Evolutionary conservation across 2,888 invertebrate genomes (phyloP), one percentile per base, ranked within the genome.

Genomic region (Drosophila nigricruria): DNA sequence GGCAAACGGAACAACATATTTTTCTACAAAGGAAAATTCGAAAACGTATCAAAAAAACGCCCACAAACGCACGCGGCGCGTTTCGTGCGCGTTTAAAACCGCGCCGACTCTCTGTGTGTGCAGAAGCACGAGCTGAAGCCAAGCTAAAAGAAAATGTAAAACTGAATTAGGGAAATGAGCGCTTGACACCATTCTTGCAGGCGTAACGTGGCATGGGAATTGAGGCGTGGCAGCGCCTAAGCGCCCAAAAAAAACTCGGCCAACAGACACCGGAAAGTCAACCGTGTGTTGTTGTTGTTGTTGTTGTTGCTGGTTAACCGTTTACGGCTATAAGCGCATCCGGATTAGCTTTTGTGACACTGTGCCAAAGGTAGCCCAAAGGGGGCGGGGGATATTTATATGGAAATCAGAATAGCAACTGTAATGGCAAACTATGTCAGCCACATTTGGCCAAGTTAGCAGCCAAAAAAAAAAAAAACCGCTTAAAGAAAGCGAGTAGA

Each of bases 131-230:
- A 32, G 49, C 27, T 53, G 53, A 38, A n/a, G 16, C 52, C 60
- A 36, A 49, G 38, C 47, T 45, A 53, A 30, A 58, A 61, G 63
- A 72, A 53, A 76, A 83, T 79, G 67, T 61, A 72, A 49, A 84
- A 84, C 85, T 82, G 59, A 85, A 84, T 88, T 84, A 88, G 84
- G 84, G 81, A 84, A 84, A 84, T 84, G 86, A 85, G 84, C 81
- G 88, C 88, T 84, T 84, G 84, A 84, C 84, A 84, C 84, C 88
- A 67, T 71, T 84, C 59, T 23, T 38, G 43, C 12, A 43, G 58
- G 67, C 54, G 65, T 50, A 50, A 56, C 50, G 57, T 16, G 45
- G 49, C 42, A 52, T 57, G 70, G 54, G 56, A 40, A 52, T 27
- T 34, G 20, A 63, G 30, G 45, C 20, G 53, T 32, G 56, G 38